These are phyloP conservation scores for Crotalus tigris DNA, from an alignment of 2,113 vertebrate genomes.

Conservation along the genomic window DNA sequence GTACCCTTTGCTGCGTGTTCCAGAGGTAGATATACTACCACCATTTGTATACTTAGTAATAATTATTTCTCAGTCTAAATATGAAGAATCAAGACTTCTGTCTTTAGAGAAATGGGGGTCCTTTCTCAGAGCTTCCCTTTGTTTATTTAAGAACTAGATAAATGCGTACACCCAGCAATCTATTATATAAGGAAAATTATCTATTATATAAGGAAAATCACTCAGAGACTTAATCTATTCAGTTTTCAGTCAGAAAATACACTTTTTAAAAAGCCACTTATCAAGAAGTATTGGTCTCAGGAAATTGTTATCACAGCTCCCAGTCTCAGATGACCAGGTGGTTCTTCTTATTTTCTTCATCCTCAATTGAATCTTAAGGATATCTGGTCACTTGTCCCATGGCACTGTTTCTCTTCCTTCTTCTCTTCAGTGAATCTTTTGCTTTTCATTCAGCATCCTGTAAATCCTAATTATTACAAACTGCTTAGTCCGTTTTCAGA, in stretches of 20 bases:
- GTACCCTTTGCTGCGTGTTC: background rate
- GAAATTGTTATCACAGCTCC: background rate
- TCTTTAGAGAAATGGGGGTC: background rate
- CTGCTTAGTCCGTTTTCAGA: background rate
- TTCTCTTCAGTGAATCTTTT: background rate
- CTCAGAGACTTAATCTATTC: background rate
- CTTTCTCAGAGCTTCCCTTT: background rate
- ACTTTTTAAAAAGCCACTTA: background rate
- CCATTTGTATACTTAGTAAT: background rate
- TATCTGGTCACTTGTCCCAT: background rate
- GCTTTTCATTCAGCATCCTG: background rate
- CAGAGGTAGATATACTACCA: background rate
- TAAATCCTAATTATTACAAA: background rate
- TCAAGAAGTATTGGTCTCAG: background rate
- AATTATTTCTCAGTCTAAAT: background rate
- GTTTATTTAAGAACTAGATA: background rate
- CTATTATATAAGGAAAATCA: background rate
- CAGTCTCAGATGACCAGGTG: background rate
- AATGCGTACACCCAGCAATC: background rate
- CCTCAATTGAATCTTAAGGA: background rate
- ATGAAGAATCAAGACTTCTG: background rate
- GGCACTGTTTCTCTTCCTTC: background rate
- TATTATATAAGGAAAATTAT: background rate
- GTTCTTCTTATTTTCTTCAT: background rate
- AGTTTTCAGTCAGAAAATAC: background rate